phyloP scores from a whole-genome alignment of 2,888 invertebrate species.

The Machimus atricapillus region DNA sequence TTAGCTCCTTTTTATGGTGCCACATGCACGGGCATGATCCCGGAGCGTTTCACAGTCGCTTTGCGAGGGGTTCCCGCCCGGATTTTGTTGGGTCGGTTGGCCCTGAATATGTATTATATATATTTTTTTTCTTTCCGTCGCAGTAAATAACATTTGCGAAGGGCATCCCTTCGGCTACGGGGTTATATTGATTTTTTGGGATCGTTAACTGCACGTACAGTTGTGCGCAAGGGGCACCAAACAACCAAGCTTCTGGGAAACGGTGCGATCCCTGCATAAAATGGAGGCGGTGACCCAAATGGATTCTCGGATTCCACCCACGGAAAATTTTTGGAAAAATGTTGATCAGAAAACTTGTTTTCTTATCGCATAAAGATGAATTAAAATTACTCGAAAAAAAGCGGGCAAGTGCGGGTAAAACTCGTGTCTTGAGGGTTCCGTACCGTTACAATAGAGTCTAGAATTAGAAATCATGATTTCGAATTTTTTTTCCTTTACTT shows the following conservation, averaged over 20 bases:
- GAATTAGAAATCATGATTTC: too few species aligned
- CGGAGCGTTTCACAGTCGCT: background rate
- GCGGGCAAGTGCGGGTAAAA: too few species aligned
- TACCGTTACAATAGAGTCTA: too few species aligned
- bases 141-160: background rate
- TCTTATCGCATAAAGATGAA: too few species aligned
- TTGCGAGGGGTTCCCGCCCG: background rate
- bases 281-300: background rate
- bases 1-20: constrained; percentile 8
- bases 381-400: too few species aligned
- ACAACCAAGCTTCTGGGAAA: background rate
- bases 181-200: constrained; percentile 23
- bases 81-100: background rate
- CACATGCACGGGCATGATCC: background rate
- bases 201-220: background rate
- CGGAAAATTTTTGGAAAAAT: background rate
- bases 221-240: background rate
- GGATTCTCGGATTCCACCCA: background rate
- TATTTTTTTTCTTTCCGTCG: background rate
- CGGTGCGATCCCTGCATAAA: background rate
- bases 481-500: too few species aligned
- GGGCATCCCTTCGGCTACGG: constrained; percentile 2
- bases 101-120: background rate
- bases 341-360: background rate
- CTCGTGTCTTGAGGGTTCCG: too few species aligned